A percentile compares a stretch with the other conserved stretches of the same genome.
Evolutionary conservation across 2,888 invertebrate species (phyloP).

Genomic region (Hydropsyche betteni): DNA sequence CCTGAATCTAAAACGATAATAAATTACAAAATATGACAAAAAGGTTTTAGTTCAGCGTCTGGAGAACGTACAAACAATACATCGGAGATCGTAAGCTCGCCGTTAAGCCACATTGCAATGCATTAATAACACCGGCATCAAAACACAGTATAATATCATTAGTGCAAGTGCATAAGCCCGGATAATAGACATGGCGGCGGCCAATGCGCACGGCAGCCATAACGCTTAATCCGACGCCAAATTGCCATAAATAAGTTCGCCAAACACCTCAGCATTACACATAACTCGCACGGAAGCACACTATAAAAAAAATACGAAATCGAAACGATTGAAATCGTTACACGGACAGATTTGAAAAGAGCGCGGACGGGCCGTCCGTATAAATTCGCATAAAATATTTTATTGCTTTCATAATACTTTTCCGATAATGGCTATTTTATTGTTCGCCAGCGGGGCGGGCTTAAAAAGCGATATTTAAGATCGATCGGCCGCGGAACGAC

Average conservation of each 20-base stretch:
- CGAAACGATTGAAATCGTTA: no score
- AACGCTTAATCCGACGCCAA: constrained; percentile 24
- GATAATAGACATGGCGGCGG: constrained; percentile 40
- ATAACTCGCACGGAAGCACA: no score
- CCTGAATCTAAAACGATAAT: no score
- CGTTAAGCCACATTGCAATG: constrained; percentile 46
- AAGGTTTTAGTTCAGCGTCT: neutral
- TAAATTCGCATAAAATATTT: constrained; percentile 38
- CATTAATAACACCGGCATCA: constrained; percentile 48
- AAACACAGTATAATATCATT: constrained; percentile 48
- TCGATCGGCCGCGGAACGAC: constrained; percentile 24
- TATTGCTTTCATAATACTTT: constrained; percentile 40
- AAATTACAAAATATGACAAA: no score
- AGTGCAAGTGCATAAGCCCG: constrained; percentile 42
- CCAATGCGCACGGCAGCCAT: neutral
- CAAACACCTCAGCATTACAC: neutral
- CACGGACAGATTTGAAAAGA: neutral
- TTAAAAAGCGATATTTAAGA: constrained; percentile 32
- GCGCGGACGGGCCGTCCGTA: constrained; percentile 8
- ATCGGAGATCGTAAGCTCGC: constrained; percentile 41
- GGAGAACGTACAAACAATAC: constrained; percentile 34
- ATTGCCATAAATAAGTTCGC: constrained; percentile 24
- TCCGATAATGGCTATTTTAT: constrained; percentile 38
- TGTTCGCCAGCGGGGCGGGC: constrained; percentile 22
- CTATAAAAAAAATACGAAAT: no score